Evolutionary conservation across 2,797 vertebrate species (phyloP), one percentile per base, ranked within the genome.

Genomic region (Heteromormyrus szaboi): DNA sequence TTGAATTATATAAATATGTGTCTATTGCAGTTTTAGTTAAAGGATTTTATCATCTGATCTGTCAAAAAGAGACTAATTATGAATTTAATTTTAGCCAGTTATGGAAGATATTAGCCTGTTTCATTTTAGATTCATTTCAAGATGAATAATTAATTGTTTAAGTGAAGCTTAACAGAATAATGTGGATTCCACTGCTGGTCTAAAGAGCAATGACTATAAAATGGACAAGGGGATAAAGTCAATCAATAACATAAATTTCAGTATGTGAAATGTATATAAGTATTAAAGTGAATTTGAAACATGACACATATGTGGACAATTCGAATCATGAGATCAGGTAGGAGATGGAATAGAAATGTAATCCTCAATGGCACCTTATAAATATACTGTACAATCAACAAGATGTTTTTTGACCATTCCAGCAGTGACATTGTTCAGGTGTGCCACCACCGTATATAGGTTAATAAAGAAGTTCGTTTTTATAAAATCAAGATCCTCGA

Each of bases 401-500:
- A 72, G 29, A 37, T 72, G 65, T 72, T 72, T 37, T 37, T 14
- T 37, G 65, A 37, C 4, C 72, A 88, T 85, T 84, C 76, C 59
- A 72, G 46, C 8, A 65, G 25, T 53, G 8, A 51, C 37, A 65
- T 53, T 54, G 12, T 86, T 50, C 72, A 76, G 56, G 88, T 29
- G 44, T 29, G 56, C 33, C 41, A 12, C 54, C 81, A 25, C 85
- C 29, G 76, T 72, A 91, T 25, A 29, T 84, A 44, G 86, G 59
- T 62, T 81, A 89, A 89, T 7, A 53, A n/a, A 50, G 33, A 89
- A 89, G 87, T 85, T 89, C 37, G 89, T 93, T 93, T 92, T 93
- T 91, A 92, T 92, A 93, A 93, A 93, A 93, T 92, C 90, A 92
- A 93, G 92, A 93, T 90, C 92, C 92, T 91, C 87, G 25, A 91